Percentiles rank a stretch among this genome's conserved stretches.
Conservation (phyloP, 2,888 invertebrate species). For the Drymonia ruficornis region DNA sequence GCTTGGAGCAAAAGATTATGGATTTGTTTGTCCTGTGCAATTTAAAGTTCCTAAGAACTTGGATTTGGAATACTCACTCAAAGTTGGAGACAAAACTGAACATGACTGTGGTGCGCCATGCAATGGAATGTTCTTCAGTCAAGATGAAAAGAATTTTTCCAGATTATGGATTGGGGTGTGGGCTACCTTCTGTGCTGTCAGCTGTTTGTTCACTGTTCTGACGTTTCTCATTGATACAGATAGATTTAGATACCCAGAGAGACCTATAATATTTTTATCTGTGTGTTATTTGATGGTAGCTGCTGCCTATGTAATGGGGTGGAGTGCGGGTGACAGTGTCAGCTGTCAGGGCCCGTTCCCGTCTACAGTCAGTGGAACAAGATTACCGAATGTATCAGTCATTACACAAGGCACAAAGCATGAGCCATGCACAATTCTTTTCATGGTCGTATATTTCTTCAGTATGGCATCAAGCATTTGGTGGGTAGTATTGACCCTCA, state of each 20-base stretch:
- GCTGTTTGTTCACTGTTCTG: slow-evolving; percentile 95
- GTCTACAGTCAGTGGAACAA: slow-evolving; percentile 88
- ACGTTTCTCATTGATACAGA: slow-evolving; percentile 98
- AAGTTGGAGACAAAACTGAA: slow-evolving; percentile 90
- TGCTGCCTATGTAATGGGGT: slow-evolving; percentile 94
- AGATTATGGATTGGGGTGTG: slow-evolving; percentile 97
- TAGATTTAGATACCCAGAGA: slow-evolving; percentile 98
- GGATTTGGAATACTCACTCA: slow-evolving; percentile 93
- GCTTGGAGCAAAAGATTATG: slow-evolving; percentile 88
- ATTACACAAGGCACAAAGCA: slow-evolving; percentile 95
- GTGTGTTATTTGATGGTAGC: slow-evolving; percentile 98
- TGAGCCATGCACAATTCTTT: slow-evolving; percentile 95
- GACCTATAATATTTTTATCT: slow-evolving; percentile 98
- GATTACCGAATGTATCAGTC: slow-evolving; percentile 91
- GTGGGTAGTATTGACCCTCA: slow-evolving; percentile 98
- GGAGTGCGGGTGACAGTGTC: slow-evolving; percentile 92
- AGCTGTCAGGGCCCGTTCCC: slow-evolving; percentile 93
- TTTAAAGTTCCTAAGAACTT: slow-evolving; percentile 92
- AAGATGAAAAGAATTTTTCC: slow-evolving; percentile 92
- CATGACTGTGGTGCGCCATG: slow-evolving; percentile 95
- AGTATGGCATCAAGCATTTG: slow-evolving; percentile 98
- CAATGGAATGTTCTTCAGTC: slow-evolving; percentile 95
- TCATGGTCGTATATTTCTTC: slow-evolving; percentile 98
- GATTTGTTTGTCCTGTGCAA: slow-evolving; percentile 95
- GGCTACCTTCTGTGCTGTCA: slow-evolving; percentile 95